Percentiles rank a stretch among this genome's conserved stretches.
phyloP scores from a whole-genome alignment of 2,797 vertebrate species.

The Thamnophis elegans region DNA sequence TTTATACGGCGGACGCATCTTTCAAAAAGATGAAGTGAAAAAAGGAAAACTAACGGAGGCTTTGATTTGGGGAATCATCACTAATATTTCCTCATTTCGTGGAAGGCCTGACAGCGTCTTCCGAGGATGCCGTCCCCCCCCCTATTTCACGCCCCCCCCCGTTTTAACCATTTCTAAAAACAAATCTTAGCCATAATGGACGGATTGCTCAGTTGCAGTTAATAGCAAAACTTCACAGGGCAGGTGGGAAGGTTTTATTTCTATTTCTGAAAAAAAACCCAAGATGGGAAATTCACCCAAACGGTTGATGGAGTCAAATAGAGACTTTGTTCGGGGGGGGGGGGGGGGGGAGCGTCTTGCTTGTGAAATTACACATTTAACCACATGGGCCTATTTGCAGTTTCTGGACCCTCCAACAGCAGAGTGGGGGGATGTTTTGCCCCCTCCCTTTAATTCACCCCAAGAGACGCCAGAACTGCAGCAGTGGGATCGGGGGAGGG shows the following conservation, averaged over 20 bases:
- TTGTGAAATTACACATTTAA: not conserved
- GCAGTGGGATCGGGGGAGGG: not conserved
- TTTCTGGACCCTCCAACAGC: not conserved
- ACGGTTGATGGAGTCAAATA: not conserved
- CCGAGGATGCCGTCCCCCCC: not conserved
- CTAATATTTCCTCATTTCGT: slow-evolving; percentile 65
- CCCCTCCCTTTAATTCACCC: not conserved
- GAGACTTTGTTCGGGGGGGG: not conserved
- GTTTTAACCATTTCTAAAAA: not conserved
- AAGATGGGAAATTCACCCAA: not conserved
- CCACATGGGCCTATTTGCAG: not conserved
- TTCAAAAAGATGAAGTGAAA: slow-evolving; percentile 69
- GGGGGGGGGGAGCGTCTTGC: not conserved
- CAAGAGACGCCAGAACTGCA: not conserved
- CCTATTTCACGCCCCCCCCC: too few species aligned
- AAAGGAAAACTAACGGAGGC: slow-evolving; percentile 40
- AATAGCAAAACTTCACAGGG: not conserved
- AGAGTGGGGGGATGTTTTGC: not conserved
- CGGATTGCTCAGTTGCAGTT: not conserved
- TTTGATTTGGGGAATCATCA: slow-evolving; percentile 19
- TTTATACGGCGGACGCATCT: not conserved
- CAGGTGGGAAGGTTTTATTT: not conserved
- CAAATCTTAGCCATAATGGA: not conserved
- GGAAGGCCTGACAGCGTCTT: slow-evolving; percentile 15
- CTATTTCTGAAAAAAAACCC: not conserved